These are phyloP conservation scores for Yponomeuta malinellus DNA, from an alignment of 2,888 invertebrate genomes.

Conservation along the genomic window DNA sequence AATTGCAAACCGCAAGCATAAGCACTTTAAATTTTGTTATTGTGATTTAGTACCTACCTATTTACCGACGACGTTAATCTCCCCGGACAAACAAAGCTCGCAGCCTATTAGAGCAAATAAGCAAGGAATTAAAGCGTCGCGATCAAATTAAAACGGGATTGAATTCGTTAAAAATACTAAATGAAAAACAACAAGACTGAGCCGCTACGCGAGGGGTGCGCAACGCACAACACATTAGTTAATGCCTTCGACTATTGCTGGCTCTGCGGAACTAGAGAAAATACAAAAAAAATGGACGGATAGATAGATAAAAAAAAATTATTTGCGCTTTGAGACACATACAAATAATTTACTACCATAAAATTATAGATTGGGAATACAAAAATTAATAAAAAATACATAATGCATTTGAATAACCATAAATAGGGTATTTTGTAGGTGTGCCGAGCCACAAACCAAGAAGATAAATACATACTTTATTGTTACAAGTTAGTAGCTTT, in stretches of 20 bases:
- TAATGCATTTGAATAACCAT: constrained; percentile 47
- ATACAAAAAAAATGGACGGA: too few relatives aligned
- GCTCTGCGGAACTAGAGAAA: too few relatives aligned
- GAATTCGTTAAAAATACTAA: constrained; percentile 42
- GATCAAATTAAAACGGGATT: constrained; percentile 24
- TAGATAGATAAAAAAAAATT: too few relatives aligned
- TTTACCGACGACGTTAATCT: constrained; percentile 1
- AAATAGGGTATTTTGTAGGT: constrained; percentile 36
- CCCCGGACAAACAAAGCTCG: constrained; percentile 4
- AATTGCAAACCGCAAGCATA: too few relatives aligned
- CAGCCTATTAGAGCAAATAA: constrained; percentile 11
- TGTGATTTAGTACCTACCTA: neutral
- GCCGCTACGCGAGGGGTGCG: constrained; percentile 14
- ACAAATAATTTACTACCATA: too few relatives aligned
- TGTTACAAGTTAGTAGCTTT: too few relatives aligned
- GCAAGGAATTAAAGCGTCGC: constrained; percentile 13
- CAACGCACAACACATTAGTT: constrained; percentile 42
- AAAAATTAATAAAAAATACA: too few relatives aligned
- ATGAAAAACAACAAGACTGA: constrained; percentile 26
- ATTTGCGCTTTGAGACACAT: too few relatives aligned
- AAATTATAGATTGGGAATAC: too few relatives aligned
- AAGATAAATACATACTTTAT: too few relatives aligned
- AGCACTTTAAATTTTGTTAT: neutral
- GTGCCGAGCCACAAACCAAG: constrained; percentile 16
- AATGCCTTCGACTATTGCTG: constrained; percentile 36